Conservation (phyloP, 2,797 vertebrate genomes). For the Zonotrichia albicollis region DNA sequence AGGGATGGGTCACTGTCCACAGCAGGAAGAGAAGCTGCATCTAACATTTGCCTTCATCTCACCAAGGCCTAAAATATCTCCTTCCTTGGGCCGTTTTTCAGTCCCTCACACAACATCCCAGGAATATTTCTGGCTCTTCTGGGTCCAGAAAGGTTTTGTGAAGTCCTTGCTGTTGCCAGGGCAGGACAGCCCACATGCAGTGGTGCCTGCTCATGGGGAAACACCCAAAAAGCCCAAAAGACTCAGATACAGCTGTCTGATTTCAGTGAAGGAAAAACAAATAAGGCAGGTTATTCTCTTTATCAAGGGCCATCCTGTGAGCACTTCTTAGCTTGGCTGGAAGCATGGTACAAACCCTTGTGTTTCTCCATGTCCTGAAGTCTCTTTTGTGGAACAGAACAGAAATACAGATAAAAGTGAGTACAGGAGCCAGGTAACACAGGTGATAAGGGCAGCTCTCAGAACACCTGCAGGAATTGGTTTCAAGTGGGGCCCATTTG, state of each 20-base stretch:
- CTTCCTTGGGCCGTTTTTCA: neutral
- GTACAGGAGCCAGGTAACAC: neutral
- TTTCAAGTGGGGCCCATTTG: neutral
- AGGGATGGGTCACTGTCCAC: rapidly evolving
- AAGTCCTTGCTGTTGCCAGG: neutral
- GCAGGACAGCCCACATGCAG: rapidly evolving
- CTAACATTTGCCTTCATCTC: rapidly evolving
- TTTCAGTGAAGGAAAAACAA: neutral
- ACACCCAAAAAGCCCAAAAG: neutral
- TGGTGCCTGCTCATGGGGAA: neutral
- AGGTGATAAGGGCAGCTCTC: neutral
- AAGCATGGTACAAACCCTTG: neutral
- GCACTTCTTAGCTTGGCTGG: neutral
- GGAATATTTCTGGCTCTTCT: neutral
- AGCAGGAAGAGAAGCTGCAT: neutral
- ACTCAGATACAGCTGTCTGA: neutral
- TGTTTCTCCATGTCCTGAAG: neutral
- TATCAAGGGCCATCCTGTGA: neutral
- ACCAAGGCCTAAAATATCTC: neutral
- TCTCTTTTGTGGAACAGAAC: neutral
- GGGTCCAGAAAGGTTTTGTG: neutral
- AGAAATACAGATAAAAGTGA: neutral
- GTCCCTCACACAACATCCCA: neutral
- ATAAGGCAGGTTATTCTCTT: neutral
- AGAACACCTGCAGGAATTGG: neutral